Evolutionary conservation across 1,140 invertebrate genomes (phyloP), one percentile per base, ranked within the genome.

Genomic region (Drosophila trapezifrons): DNA sequence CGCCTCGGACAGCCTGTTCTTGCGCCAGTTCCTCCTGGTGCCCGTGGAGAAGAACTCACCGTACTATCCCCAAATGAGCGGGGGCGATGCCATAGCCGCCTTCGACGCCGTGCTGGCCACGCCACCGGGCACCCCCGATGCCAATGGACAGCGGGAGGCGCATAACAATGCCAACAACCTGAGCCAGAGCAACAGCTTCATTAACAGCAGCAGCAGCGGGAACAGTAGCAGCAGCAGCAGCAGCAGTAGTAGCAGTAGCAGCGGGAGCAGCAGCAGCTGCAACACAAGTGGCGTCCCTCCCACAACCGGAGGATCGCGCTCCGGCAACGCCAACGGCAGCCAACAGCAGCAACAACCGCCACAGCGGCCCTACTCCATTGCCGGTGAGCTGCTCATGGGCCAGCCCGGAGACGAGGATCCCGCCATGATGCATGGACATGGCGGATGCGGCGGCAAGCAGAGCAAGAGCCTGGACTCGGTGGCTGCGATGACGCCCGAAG

Each of bases 1-100:
- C 94, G 96, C 97, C 13, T 95, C 96, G 42, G 97, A 98, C 92
- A 98, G 97, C 93, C 94, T 98, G 90, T 97, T 97, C 93, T 93
- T 97, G 86, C 93, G 96, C 76, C 96, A 97, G 91, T 95, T 95
- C 92, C 93, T 98, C 67, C 92, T 97, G 83, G 96, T 98, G 83
- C 97, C 97, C 49, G 94, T 96, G 65, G 93, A 94, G 71, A 93
- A 93, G 80, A 94, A 94, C 78, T 94, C 93, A 60, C 93, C 93
- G 63, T 93, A 94, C 70, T 94, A 94, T 80, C 92, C 93, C 66
- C 93, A 93, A 80, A 92, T 82, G 58, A 58, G 67, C 49, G 81
- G 72, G 35, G 52, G 65, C 7, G 83, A 84, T 25, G 29, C 75
- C 45, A 38, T 70, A 37, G 42, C 66, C 46, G 67, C 66, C 45